These are phyloP conservation scores for Leptura quadrifasciata DNA, from an alignment of 2,888 invertebrate genomes.

Conservation along the genomic window DNA sequence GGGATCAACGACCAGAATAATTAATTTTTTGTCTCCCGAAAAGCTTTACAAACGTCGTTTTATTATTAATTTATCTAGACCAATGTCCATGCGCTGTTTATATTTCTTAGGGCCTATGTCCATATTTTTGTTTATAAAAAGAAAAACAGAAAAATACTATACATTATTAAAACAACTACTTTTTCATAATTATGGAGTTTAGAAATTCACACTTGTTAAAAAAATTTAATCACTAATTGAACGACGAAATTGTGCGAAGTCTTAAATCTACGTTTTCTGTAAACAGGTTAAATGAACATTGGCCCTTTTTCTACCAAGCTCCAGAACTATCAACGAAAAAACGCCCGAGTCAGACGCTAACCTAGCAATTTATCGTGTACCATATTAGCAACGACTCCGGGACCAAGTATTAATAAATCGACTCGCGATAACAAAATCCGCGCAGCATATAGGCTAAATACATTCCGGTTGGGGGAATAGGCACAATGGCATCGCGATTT, in stretches of 20 bases:
- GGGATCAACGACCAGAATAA: not conserved
- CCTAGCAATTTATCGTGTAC: no score
- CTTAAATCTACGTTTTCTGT: not conserved
- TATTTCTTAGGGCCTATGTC: not conserved
- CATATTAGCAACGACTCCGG: no score
- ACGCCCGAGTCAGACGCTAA: no score
- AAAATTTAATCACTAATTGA: not conserved
- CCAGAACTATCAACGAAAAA: no score
- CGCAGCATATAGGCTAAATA: no score
- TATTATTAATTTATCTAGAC: not conserved
- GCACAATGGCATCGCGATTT: no score
- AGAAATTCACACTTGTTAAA: not conserved
- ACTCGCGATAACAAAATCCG: no score
- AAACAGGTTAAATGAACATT: not conserved
- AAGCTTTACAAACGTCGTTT: not conserved
- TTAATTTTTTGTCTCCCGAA: not conserved
- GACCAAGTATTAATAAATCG: no score
- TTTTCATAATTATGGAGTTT: not conserved
- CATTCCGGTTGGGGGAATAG: no score
- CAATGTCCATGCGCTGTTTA: not conserved
- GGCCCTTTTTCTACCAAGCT: not conserved
- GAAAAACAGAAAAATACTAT: not conserved
- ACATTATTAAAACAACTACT: not conserved
- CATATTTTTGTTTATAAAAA: not conserved
- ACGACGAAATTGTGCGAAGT: not conserved